Percentiles rank a stretch among this genome's conserved stretches.
These are phyloP conservation scores for Aricia agestis DNA, from an alignment of 1,140 invertebrate genomes.

Conservation along the genomic window DNA sequence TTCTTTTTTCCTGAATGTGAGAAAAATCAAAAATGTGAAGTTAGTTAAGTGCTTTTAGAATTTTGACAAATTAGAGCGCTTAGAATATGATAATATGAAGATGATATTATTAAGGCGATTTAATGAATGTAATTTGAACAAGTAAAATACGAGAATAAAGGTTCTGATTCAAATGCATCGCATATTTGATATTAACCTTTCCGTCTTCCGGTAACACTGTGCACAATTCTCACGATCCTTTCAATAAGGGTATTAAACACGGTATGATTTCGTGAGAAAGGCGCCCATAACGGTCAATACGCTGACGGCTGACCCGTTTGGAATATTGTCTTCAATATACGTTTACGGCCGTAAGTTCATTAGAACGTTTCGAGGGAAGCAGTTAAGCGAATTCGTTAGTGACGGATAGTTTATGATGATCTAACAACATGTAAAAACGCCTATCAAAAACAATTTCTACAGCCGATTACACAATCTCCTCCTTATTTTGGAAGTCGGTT, in stretches of 20 bases:
- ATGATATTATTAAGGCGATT: neutral
- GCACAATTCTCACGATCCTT: neutral
- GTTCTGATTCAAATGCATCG: neutral
- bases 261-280: neutral
- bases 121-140: neutral
- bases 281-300: neutral
- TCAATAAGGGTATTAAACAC: neutral
- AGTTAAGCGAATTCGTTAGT: neutral
- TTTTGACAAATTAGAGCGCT: too few relatives aligned
- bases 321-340: neutral
- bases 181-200: neutral
- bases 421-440: too few relatives aligned
- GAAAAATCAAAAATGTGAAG: too few relatives aligned
- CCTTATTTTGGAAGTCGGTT: too few relatives aligned
- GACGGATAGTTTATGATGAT: neutral
- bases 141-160: neutral
- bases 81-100: too few relatives aligned
- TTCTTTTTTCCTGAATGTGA: too few relatives aligned
- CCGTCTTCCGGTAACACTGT: neutral
- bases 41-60: too few relatives aligned
- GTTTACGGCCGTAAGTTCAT: neutral
- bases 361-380: neutral
- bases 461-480: too few relatives aligned
- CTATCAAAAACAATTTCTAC: too few relatives aligned
- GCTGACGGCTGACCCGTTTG: neutral